Conservation (phyloP, 2,888 invertebrate species). For the Xestia ashworthii region DNA sequence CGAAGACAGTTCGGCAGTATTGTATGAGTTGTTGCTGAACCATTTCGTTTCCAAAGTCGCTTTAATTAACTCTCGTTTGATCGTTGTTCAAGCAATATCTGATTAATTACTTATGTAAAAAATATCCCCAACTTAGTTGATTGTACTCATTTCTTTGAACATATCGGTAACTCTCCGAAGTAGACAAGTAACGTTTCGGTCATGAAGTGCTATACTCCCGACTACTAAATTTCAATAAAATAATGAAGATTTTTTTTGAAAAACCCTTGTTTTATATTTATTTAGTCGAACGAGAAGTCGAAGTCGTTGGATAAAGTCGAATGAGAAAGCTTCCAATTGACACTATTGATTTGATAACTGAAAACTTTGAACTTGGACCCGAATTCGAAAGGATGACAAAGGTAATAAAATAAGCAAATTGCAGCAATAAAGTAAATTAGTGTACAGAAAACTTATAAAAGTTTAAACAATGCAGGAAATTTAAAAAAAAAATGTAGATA, state of each 20-base stretch:
- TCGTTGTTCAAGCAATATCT: background rate
- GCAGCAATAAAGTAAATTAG: no score
- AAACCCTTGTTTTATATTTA: background rate
- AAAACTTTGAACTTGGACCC: background rate
- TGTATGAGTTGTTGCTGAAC: background rate
- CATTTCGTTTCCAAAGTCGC: background rate
- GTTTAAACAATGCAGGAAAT: no score
- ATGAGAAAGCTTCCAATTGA: background rate
- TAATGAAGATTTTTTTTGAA: background rate
- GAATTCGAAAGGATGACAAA: background rate
- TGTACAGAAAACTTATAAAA: background rate
- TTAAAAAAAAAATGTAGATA: background rate
- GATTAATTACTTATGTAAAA: background rate
- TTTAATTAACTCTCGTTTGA: constrained; percentile 5
- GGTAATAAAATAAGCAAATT: background rate
- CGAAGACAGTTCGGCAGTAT: background rate
- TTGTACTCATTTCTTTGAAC: constrained; percentile 25
- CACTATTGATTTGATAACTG: background rate
- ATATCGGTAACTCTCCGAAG: constrained; percentile 18
- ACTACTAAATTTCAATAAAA: background rate
- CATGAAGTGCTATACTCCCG: constrained; percentile 1
- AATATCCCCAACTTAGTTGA: background rate
- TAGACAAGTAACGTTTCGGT: constrained; percentile 44
- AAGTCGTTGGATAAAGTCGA: background rate
- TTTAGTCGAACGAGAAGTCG: background rate